These are phyloP conservation scores for Heterocephalus glaber DNA, from an alignment of 2,113 vertebrate species.

Conservation along the genomic window DNA sequence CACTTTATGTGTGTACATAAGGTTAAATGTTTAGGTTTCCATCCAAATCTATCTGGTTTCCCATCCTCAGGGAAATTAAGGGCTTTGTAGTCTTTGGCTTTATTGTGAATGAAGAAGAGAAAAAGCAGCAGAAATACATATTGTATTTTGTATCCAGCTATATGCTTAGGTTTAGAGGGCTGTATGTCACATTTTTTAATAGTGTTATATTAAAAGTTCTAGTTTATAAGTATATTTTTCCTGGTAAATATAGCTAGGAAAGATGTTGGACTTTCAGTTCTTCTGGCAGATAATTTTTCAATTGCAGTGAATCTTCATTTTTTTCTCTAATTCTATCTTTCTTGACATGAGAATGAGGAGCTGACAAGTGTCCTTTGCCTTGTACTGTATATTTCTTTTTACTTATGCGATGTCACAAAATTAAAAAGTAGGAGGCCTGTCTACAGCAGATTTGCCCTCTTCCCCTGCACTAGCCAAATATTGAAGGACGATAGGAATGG, in stretches of 20 bases:
- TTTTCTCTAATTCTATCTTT: neutral
- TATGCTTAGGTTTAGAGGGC: neutral
- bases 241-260: neutral
- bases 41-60: neutral
- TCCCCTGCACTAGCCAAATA: neutral
- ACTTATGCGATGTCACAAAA: neutral
- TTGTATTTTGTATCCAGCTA: neutral
- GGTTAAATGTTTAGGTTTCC: neutral
- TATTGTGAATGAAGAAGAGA: neutral
- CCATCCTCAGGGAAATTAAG: neutral
- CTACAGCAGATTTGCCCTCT: neutral
- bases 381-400: neutral
- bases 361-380: neutral
- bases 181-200: neutral
- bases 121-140: slow-evolving; percentile 9
- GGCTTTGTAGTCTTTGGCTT: neutral
- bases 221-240: neutral
- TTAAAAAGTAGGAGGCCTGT: slow-evolving; percentile 36
- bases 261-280: neutral
- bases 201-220: neutral
- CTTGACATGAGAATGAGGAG: neutral
- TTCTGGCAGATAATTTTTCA: neutral
- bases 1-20: neutral
- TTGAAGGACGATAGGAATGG: slow-evolving; percentile 57
- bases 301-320: neutral